These are phyloP conservation scores for Strigamia crassipes DNA, from an alignment of 2,888 invertebrate genomes.

Conservation along the genomic window DNA sequence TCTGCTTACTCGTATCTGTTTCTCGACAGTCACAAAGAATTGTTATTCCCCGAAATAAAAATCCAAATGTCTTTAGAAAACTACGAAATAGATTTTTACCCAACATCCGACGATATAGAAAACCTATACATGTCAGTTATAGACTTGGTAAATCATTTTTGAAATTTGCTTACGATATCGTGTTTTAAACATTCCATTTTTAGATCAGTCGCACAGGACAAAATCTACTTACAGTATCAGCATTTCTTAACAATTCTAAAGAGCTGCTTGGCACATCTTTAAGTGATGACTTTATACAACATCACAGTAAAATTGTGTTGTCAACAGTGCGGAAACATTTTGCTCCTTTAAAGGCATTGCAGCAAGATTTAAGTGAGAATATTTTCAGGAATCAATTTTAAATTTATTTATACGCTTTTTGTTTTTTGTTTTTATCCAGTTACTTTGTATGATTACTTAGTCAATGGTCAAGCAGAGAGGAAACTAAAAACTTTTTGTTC, in stretches of 20 bases:
- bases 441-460: constrained; percentile 57
- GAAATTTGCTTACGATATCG: neutral
- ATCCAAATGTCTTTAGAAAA: constrained; percentile 44
- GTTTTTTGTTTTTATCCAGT: neutral
- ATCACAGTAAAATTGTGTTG: neutral
- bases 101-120: neutral
- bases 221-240: neutral
- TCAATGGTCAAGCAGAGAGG: constrained; percentile 57
- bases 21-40: neutral
- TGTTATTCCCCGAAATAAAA: constrained; percentile 38
- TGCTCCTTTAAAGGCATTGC: neutral
- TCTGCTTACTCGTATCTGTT: neutral
- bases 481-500: constrained; percentile 58
- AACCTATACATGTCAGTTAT: constrained; percentile 33
- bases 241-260: neutral
- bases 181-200: neutral
- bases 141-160: constrained; percentile 5
- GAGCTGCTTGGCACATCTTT: neutral
- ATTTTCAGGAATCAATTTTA: neutral
- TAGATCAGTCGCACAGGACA: neutral
- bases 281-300: neutral
- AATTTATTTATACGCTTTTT: neutral
- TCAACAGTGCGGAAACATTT: neutral
- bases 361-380: constrained; percentile 54
- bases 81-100: constrained; percentile 37